Conservation (phyloP, 1,140 invertebrate species). For the Goniozus legneri region DNA sequence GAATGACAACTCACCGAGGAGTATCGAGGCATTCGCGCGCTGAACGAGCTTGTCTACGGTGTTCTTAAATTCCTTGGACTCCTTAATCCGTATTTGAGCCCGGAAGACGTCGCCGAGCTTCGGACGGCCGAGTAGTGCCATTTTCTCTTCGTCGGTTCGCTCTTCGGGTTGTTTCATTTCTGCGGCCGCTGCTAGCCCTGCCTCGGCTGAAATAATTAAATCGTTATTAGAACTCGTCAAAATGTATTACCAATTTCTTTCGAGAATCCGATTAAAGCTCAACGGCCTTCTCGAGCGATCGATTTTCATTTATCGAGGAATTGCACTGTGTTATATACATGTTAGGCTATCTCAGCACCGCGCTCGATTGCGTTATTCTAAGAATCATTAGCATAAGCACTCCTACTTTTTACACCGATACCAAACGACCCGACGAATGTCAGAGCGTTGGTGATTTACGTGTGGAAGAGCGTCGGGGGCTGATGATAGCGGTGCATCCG, state of each 20-base stretch:
- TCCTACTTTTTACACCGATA: conserved; percentile 26
- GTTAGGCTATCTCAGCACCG: not conserved
- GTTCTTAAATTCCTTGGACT: conserved; percentile 98
- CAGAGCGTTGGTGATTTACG: too few species aligned
- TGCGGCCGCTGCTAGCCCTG: conserved; percentile 60
- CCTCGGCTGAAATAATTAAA: conserved; percentile 52
- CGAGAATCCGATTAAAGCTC: too few species aligned
- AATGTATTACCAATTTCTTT: not conserved
- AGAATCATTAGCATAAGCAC: not conserved
- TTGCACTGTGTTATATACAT: too few species aligned
- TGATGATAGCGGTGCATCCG: too few species aligned
- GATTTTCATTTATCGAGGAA: too few species aligned
- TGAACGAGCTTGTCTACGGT: conserved; percentile 97
- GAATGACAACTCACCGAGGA: conserved; percentile 74
- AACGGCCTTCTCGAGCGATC: too few species aligned
- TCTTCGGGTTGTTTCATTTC: conserved; percentile 64
- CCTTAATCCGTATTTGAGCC: conserved; percentile 86
- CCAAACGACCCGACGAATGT: too few species aligned
- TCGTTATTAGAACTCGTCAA: not conserved
- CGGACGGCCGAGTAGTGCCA: conserved; percentile 88
- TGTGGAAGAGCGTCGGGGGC: too few species aligned
- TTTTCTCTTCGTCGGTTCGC: conserved; percentile 72
- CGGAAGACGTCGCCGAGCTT: conserved; percentile 80
- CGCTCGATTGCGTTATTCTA: not conserved
- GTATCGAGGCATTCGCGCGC: conserved; percentile 88